A percentile compares a stretch with the other conserved stretches of the same genome.
These are phyloP conservation scores for Stenurella melanura DNA, from an alignment of 2,888 invertebrate species.

Conservation along the genomic window DNA sequence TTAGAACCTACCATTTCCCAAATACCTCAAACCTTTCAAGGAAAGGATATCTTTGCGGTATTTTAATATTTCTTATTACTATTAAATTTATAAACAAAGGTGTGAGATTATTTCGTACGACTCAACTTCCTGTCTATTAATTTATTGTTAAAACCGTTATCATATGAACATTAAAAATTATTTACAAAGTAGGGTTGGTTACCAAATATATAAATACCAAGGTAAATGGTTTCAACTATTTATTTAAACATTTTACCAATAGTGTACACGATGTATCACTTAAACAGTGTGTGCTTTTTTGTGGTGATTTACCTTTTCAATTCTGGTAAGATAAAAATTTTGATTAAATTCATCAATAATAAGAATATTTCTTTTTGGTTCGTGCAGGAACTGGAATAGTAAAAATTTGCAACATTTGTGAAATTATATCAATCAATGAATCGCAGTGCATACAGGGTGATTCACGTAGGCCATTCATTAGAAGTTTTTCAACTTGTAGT, in stretches of 20 bases:
- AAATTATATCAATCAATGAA: too few species aligned
- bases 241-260: not conserved
- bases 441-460: too few species aligned
- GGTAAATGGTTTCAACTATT: not conserved
- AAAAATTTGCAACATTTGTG: too few species aligned
- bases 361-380: too few species aligned
- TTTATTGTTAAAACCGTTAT: slow-evolving; percentile 11
- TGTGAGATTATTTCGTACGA: not conserved
- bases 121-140: slow-evolving; percentile 1
- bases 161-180: slow-evolving; percentile 9
- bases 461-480: too few species aligned
- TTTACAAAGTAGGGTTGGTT: slow-evolving; percentile 1
- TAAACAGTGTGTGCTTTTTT: not conserved
- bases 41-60: too few species aligned
- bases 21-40: too few species aligned
- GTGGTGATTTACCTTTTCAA: not conserved
- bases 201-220: not conserved
- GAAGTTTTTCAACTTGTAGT: too few species aligned
- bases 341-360: too few species aligned
- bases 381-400: too few species aligned
- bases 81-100: not conserved
- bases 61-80: not conserved
- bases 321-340: slow-evolving; percentile 2
- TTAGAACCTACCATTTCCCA: too few species aligned
- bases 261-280: not conserved